Evolutionary conservation across 1,140 invertebrate species (phyloP).

Genomic region (Leptonema lineaticorne): DNA sequence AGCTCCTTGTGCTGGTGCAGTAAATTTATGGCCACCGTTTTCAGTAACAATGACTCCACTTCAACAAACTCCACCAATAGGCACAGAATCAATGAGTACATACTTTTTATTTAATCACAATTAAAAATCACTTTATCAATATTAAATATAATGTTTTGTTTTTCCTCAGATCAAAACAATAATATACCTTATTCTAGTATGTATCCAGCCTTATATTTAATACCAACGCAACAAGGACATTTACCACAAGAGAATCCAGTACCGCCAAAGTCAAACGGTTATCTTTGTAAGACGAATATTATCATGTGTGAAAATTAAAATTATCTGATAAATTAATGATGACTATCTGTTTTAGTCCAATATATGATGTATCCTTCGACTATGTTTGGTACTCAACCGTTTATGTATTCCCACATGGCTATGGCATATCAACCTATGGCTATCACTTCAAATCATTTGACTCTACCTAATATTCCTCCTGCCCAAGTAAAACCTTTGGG

Average conservation of each 20-base stretch:
- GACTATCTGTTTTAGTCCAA: conserved; percentile 43
- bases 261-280: conserved; percentile 31
- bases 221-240: conserved; percentile 50
- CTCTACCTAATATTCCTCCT: neutral
- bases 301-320: neutral
- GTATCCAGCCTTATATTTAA: conserved; percentile 61
- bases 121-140: neutral
- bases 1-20: conserved; percentile 19
- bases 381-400: conserved; percentile 47
- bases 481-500: conserved; percentile 21
- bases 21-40: conserved; percentile 64
- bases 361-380: conserved; percentile 54
- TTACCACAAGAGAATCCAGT: conserved; percentile 43
- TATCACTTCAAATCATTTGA: conserved; percentile 18
- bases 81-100: conserved; percentile 40
- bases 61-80: conserved; percentile 46
- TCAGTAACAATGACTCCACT: conserved; percentile 56
- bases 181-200: conserved; percentile 44
- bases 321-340: conserved; percentile 9
- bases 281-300: neutral
- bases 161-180: neutral
- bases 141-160: neutral
- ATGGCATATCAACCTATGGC: conserved; percentile 44
- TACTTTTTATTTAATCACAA: neutral
- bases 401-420: conserved; percentile 51